Conservation (phyloP, 2,113 vertebrate species). For the Aegotheles bennettii region DNA sequence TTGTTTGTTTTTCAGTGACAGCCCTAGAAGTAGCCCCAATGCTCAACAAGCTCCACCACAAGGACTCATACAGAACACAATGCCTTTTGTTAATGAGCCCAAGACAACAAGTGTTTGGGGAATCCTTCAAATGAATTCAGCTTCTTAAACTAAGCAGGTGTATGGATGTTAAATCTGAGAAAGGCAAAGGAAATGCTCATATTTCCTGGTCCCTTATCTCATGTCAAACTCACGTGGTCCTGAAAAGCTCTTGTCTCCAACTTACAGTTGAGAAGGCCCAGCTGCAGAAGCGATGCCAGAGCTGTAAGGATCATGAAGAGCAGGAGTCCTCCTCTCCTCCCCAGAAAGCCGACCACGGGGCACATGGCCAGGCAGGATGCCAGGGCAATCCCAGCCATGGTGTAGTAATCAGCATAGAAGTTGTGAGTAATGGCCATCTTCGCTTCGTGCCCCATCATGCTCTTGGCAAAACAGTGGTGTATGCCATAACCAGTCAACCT, state of each 20-base stretch:
- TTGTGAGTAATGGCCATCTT: conserved; percentile 84
- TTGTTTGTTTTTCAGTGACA: not conserved
- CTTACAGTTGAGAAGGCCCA: conserved; percentile 94
- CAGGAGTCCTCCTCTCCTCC: conserved; percentile 90
- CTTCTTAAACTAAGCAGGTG: not conserved
- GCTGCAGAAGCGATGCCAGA: conserved; percentile 90
- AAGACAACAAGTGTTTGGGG: not conserved
- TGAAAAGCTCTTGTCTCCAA: not conserved
- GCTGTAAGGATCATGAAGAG: conserved; percentile 97
- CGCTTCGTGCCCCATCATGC: conserved; percentile 89
- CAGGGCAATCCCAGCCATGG: conserved; percentile 89
- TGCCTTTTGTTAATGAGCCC: not conserved
- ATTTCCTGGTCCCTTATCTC: not conserved
- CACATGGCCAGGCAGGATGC: conserved; percentile 91
- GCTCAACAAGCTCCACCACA: not conserved
- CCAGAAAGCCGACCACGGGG: conserved; percentile 85
- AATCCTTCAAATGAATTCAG: not conserved
- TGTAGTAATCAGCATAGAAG: conserved; percentile 93
- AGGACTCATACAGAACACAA: not conserved
- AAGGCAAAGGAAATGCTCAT: not conserved
- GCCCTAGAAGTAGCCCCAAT: not conserved
- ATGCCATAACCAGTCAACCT: conserved; percentile 94
- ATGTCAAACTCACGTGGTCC: rapidly evolving
- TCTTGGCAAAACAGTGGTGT: conserved; percentile 96
- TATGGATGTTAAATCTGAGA: not conserved